Conservation (phyloP, 2,797 vertebrate species). For the Eutrigla gurnardus region DNA sequence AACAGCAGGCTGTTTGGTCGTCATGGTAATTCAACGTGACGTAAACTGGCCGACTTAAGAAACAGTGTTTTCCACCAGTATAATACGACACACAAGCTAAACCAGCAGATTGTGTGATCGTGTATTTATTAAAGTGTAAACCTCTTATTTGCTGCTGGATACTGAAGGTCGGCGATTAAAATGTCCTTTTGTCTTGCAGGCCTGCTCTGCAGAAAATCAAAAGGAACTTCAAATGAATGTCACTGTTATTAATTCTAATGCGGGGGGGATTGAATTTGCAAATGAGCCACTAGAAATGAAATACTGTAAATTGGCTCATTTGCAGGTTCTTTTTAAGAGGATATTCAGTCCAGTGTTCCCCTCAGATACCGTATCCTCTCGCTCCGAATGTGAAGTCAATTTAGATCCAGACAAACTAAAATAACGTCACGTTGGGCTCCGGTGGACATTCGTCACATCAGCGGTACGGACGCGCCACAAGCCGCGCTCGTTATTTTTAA, state of each 20-base stretch:
- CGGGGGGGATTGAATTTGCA: background rate
- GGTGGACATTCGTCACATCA: conserved; percentile 9
- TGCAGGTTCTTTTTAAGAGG: conserved; percentile 4
- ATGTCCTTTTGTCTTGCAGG: background rate
- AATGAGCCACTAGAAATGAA: conserved; percentile 2
- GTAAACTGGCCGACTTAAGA: too few species aligned
- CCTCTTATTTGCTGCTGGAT: background rate
- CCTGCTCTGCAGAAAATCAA: background rate
- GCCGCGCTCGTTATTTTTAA: conserved; percentile 53
- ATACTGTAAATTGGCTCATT: background rate
- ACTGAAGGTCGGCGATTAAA: background rate
- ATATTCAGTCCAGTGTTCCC: background rate
- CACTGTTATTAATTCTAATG: background rate
- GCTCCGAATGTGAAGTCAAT: background rate
- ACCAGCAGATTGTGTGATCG: conserved; percentile 5
- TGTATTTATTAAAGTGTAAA: background rate
- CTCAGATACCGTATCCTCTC: background rate
- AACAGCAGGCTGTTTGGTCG: background rate
- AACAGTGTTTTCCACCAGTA: too few species aligned
- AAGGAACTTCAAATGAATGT: background rate
- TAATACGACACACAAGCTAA: conserved; percentile 11
- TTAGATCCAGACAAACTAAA: conserved; percentile 23
- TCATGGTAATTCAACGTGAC: too few species aligned
- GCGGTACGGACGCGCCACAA: background rate
- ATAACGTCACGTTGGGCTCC: background rate